phyloP scores from a whole-genome alignment of 2,113 vertebrate species.

The Eulemur macaco region DNA sequence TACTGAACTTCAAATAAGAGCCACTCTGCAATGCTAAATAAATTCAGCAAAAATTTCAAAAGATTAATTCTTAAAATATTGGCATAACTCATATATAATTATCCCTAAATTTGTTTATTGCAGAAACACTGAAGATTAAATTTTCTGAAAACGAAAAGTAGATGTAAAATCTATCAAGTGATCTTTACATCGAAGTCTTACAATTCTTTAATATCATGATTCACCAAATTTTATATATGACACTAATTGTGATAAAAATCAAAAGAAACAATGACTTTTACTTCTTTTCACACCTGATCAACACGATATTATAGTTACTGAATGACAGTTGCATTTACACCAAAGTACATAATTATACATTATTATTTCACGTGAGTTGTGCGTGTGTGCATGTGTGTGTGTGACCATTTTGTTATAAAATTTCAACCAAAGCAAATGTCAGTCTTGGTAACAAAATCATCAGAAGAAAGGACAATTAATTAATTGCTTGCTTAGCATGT shows the following conservation, averaged over 20 bases:
- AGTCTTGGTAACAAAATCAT: background rate
- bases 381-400: background rate
- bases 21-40: background rate
- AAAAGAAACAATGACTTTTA: background rate
- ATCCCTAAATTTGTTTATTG: background rate
- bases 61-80: slow-evolving; percentile 4
- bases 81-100: background rate
- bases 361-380: background rate
- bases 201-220: background rate
- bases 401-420: background rate
- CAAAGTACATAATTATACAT: background rate
- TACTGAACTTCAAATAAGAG: slow-evolving; percentile 19
- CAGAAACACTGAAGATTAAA: background rate
- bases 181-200: background rate
- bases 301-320: background rate
- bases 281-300: background rate
- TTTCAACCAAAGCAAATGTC: background rate
- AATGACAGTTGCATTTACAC: background rate
- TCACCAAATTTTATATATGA: background rate
- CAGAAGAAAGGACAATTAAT: background rate
- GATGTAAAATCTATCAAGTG: background rate
- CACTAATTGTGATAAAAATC: background rate
- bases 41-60: background rate
- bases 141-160: slow-evolving; percentile 21
- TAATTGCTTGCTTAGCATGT: background rate